These are phyloP conservation scores for Conchocele bisecta DNA, from an alignment of 2,888 invertebrate species.

Conservation along the genomic window DNA sequence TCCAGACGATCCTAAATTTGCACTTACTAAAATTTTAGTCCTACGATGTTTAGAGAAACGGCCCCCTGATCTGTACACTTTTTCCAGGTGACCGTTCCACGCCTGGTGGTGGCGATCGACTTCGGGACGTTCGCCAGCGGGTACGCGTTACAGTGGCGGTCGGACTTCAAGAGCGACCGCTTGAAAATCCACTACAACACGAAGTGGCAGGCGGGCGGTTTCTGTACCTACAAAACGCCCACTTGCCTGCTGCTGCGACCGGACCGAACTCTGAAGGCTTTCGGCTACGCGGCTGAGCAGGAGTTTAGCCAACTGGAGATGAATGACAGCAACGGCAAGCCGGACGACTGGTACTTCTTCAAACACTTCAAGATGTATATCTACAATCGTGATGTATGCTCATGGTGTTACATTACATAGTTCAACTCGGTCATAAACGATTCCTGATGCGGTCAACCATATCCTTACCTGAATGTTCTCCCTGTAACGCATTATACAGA, in stretches of 20 bases:
- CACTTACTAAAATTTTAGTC: too few relatives aligned
- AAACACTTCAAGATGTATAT: slow-evolving; percentile 48
- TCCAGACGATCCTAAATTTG: too few relatives aligned
- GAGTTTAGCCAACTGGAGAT: slow-evolving; percentile 26
- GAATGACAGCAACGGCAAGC: slow-evolving; percentile 2
- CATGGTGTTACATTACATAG: too few relatives aligned
- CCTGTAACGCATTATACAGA: too few relatives aligned
- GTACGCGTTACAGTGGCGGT: slow-evolving; percentile 38
- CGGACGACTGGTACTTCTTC: slow-evolving; percentile 41
- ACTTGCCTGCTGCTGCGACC: slow-evolving; percentile 25
- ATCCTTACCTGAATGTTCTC: too few relatives aligned
- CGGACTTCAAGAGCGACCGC: slow-evolving; percentile 29
- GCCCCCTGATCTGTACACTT: too few relatives aligned
- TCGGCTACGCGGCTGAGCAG: slow-evolving; percentile 44
- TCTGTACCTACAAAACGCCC: slow-evolving; percentile 33
- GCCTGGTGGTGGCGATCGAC: slow-evolving; percentile 47
- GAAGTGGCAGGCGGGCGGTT: slow-evolving; percentile 29
- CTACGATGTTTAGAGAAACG: too few relatives aligned
- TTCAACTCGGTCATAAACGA: too few relatives aligned
- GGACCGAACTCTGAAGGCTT: background rate
- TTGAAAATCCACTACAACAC: slow-evolving; percentile 30
- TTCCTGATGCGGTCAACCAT: too few relatives aligned
- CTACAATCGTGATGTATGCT: slow-evolving; percentile 27
- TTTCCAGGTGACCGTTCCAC: background rate
- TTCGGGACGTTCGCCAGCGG: slow-evolving; percentile 46